These are phyloP conservation scores for Drosophila gaucha DNA, from an alignment of 2,888 invertebrate species.

Conservation along the genomic window DNA sequence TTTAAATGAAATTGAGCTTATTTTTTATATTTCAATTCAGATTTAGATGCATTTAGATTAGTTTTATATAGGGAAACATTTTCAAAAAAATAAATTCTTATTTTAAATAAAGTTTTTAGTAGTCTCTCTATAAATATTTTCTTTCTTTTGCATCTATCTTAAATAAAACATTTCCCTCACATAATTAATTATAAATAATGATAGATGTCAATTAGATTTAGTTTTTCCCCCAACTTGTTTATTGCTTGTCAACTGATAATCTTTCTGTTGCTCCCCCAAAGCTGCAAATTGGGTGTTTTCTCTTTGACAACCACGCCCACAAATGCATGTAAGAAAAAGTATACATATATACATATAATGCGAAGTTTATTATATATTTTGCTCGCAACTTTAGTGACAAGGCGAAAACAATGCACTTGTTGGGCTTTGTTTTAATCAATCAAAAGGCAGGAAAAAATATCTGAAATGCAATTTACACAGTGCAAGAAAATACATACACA, in stretches of 20 bases:
- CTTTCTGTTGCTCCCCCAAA: not conserved
- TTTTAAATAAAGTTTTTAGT: too few relatives aligned
- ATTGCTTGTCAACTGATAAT: slow-evolving; percentile 23
- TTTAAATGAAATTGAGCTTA: too few relatives aligned
- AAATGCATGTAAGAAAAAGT: not conserved
- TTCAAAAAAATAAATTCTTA: too few relatives aligned
- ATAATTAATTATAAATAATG: too few relatives aligned
- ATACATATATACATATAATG: not conserved
- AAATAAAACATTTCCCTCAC: not conserved
- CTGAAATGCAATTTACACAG: slow-evolving; percentile 24
- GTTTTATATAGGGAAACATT: too few relatives aligned
- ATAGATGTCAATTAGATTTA: not conserved
- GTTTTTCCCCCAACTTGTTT: slow-evolving; percentile 8
- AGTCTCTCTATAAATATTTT: too few relatives aligned
- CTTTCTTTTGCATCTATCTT: not conserved
- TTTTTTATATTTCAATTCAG: too few relatives aligned
- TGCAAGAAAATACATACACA: slow-evolving; percentile 4
- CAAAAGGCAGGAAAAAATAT: slow-evolving; percentile 33
- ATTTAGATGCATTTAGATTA: too few relatives aligned
- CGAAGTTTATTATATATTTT: slow-evolving; percentile 7
- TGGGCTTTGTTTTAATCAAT: slow-evolving; percentile 47
- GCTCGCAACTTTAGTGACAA: slow-evolving; percentile 11
- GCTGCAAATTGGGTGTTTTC: slow-evolving; percentile 6
- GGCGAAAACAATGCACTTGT: slow-evolving; percentile 28
- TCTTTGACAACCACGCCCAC: slow-evolving; percentile 14